These are phyloP conservation scores for Neodiprion pinetum DNA, from an alignment of 1,140 invertebrate species.

Conservation along the genomic window DNA sequence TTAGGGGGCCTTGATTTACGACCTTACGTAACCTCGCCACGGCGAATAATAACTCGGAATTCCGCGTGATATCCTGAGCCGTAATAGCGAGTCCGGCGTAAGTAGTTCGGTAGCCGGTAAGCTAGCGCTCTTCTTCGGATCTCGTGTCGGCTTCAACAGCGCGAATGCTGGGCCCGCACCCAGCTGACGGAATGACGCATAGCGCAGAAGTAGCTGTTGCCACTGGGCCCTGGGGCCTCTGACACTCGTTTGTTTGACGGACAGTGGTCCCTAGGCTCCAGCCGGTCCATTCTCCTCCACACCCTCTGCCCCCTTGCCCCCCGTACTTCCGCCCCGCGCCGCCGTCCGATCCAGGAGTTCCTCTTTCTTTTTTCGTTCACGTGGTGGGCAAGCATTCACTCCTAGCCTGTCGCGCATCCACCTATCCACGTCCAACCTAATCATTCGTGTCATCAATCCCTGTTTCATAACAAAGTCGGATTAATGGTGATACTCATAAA, in stretches of 20 bases:
- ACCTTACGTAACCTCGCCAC: not conserved
- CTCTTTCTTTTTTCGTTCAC: too few relatives aligned
- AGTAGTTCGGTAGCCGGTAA: not conserved
- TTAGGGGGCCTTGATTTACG: not conserved
- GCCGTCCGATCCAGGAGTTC: not conserved
- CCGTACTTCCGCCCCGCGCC: not conserved
- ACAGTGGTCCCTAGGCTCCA: not conserved
- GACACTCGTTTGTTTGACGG: conserved; percentile 6
- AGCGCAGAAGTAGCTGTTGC: conserved; percentile 6
- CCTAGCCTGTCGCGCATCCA: too few relatives aligned
- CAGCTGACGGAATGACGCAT: conserved; percentile 1
- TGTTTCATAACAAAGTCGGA: too few relatives aligned
- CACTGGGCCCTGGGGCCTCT: conserved; percentile 1
- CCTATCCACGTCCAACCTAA: too few relatives aligned
- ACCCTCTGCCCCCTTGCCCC: not conserved
- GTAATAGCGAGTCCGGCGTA: not conserved
- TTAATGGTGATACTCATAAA: too few relatives aligned
- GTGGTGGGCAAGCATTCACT: too few relatives aligned
- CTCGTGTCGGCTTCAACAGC: not conserved
- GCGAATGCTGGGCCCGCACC: conserved; percentile 2
- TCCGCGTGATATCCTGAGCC: not conserved
- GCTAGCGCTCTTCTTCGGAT: too few relatives aligned
- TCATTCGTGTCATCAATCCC: too few relatives aligned
- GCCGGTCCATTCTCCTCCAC: not conserved
- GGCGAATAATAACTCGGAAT: not conserved